These are phyloP conservation scores for Drosophila niveifrons DNA, from an alignment of 2,888 invertebrate species.

Conservation along the genomic window DNA sequence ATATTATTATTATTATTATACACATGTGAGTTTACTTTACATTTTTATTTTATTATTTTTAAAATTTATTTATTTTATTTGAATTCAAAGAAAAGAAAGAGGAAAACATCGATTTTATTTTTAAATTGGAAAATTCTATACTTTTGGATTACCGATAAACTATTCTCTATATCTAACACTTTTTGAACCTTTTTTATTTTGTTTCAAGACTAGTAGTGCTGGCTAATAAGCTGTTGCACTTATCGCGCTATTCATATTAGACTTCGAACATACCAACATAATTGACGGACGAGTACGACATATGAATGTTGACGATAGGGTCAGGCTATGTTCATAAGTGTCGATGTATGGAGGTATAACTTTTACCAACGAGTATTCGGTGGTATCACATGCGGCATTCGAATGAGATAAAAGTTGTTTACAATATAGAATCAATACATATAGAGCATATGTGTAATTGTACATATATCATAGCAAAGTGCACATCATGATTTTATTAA, in stretches of 20 bases:
- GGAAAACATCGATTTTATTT: too few species aligned
- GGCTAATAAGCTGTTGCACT: conserved; percentile 56
- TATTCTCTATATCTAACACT: too few species aligned
- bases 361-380: conserved; percentile 17
- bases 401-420: conserved; percentile 78
- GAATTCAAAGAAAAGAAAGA: too few species aligned
- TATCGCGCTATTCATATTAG: conserved; percentile 73
- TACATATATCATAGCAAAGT: conserved; percentile 74
- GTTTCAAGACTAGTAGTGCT: neutral
- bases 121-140: too few species aligned
- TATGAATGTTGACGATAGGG: conserved; percentile 10
- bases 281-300: conserved; percentile 18
- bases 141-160: too few species aligned
- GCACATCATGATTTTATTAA: conserved; percentile 85
- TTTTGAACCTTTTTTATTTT: too few species aligned
- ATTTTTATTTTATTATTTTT: too few species aligned
- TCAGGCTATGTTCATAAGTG: conserved; percentile 9
- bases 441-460: conserved; percentile 34
- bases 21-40: too few species aligned
- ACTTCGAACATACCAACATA: conserved; percentile 22
- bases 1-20: too few species aligned
- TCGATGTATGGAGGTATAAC: neutral
- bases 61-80: too few species aligned
- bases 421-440: conserved; percentile 72
- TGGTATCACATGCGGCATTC: conserved; percentile 67